Evolutionary conservation across 2,797 vertebrate species (phyloP), one percentile per base, ranked within the genome.

Genomic region (Propithecus perrieri): DNA sequence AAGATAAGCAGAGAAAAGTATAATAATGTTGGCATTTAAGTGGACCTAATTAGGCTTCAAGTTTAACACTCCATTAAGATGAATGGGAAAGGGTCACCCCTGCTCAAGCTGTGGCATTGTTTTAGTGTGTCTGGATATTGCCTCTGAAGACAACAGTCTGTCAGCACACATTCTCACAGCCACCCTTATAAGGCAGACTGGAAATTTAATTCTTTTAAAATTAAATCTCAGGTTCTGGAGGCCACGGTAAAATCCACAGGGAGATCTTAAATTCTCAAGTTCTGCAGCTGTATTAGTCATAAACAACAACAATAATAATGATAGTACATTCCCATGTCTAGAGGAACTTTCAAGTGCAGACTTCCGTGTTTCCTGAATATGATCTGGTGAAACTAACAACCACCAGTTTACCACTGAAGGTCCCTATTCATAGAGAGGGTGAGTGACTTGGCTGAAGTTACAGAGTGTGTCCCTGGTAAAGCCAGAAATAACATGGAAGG

Each of bases 1-100:
- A 96, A 97, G 89, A 98, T 83, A 90, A 97, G 96, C 91, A 24
- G 0, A 87, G 96, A 63, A 96, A 96, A 97, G 89, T 94, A 94
- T 92, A 89, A 83, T 97, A 41, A 53, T n/a, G 76, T 13, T 96
- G 95, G 76, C 79, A 53, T 81, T 98, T 97, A 93, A 89, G 87
- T 83, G 97, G 97, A 97, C 98, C 97, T 98, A 98, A 86, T 84
- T 95, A 97, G 71, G 91, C 96, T 98, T 97, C 85, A 88, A 57
- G 20, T 92, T 98, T 98, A 97, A 84, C 96, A 94, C 98, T 84
- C 85, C 85, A 48, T 85, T 96, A 97, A 97, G 97, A 97, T 55
- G 91, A 98, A 93, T 55, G 89, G 96, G 97, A 85, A 97, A 92
- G 67, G 94, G 85, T 95, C 97, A 97, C 93, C 95, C 87, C 71